Evolutionary conservation across 1,140 invertebrate genomes (phyloP).

Genomic region (Triops cancriformis): DNA sequence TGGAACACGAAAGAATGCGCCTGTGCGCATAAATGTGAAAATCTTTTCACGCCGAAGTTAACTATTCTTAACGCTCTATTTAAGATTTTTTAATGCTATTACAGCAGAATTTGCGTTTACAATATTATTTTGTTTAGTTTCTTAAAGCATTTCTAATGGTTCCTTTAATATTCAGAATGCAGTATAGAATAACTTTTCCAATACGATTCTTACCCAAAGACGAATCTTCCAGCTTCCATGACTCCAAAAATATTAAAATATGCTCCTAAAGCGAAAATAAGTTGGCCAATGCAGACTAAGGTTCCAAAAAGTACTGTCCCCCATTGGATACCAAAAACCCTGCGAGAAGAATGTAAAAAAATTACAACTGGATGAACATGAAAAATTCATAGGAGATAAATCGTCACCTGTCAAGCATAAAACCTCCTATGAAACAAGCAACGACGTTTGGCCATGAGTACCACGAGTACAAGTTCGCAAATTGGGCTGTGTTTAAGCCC

Average conservation of each 20-base stretch:
- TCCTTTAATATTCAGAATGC: background rate
- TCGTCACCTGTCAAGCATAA: slow-evolving; percentile 73
- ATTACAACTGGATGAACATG: background rate
- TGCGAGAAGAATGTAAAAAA: slow-evolving; percentile 41
- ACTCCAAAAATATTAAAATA: slow-evolving; percentile 71
- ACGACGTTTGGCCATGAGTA: slow-evolving; percentile 98
- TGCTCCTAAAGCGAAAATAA: slow-evolving; percentile 81
- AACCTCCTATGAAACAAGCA: slow-evolving; percentile 90
- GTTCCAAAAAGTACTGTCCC: slow-evolving; percentile 85
- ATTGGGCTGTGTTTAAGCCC: slow-evolving; percentile 67
- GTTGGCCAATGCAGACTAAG: slow-evolving; percentile 71
- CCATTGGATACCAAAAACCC: slow-evolving; percentile 83
- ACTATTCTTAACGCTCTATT: too few relatives aligned
- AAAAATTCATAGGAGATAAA: slow-evolving; percentile 24
- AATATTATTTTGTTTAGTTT: too few relatives aligned
- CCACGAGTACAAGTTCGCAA: slow-evolving; percentile 81
- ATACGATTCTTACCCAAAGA: slow-evolving; percentile 71
- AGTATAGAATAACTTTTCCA: too few relatives aligned
- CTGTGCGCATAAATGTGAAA: too few relatives aligned
- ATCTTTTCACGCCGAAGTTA: too few relatives aligned
- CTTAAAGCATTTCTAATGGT: background rate
- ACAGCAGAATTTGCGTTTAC: too few relatives aligned
- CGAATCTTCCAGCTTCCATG: slow-evolving; percentile 88
- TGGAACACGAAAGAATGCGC: too few relatives aligned
- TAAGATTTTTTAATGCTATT: too few relatives aligned